phyloP scores from a whole-genome alignment of 2,797 vertebrate genomes.

The Xiphorhynchus erythropygius region DNA sequence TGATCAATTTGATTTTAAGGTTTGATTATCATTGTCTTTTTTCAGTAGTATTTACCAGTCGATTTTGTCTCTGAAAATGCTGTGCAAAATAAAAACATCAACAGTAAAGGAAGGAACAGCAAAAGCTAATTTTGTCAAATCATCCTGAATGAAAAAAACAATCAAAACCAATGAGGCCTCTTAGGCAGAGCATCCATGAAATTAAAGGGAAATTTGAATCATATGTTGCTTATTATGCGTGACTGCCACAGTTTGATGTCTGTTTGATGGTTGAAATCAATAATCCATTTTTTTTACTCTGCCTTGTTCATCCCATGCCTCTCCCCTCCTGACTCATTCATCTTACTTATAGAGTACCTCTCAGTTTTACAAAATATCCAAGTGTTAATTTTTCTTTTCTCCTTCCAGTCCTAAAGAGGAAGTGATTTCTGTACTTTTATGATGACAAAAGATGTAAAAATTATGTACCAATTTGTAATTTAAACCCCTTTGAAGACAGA shows the following conservation, averaged over 20 bases:
- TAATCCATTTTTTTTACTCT: conserved; percentile 14
- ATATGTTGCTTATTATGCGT: conserved; percentile 43
- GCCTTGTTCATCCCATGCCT: not conserved
- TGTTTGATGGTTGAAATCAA: conserved; percentile 30
- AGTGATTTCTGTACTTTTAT: not conserved
- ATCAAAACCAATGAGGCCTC: conserved; percentile 52
- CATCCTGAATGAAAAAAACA: conserved; percentile 22
- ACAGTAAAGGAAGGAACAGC: not conserved
- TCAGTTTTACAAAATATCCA: not conserved
- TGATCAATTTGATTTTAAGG: not conserved
- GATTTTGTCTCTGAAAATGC: not conserved
- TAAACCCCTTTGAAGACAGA: not conserved
- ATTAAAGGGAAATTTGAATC: conserved; percentile 61
- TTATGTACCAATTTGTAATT: not conserved
- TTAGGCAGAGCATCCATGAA: conserved; percentile 6
- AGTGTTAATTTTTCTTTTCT: not conserved
- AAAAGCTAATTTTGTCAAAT: conserved; percentile 4
- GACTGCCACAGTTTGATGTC: conserved; percentile 33
- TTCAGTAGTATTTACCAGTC: not conserved
- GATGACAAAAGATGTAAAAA: not conserved
- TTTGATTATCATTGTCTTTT: not conserved
- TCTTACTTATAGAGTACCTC: conserved; percentile 2
- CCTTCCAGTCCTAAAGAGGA: not conserved
- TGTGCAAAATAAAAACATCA: not conserved
- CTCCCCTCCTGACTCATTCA: not conserved